Evolutionary conservation across 2,797 vertebrate genomes (phyloP), one percentile per base, ranked within the genome.

Genomic region (Parauchenoglanis punctatus): DNA sequence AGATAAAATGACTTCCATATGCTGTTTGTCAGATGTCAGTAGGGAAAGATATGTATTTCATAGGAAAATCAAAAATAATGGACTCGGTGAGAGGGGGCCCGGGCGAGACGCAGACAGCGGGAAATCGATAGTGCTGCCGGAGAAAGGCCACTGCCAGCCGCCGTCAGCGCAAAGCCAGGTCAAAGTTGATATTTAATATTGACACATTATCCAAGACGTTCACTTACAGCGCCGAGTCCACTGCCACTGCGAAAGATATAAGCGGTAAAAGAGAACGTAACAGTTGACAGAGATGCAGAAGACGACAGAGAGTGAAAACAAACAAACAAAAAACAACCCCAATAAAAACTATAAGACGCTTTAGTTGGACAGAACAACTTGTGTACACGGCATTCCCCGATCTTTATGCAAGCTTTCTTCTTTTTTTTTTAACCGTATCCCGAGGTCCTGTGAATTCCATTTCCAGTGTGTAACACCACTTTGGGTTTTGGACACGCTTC

Each of bases 1-100:
- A 96, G 96, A 97, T 97, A 96, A 96, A 97, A 96, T 92, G 92
- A 95, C 96, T 95, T 96, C 93, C 95, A 97, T 95, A 96, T 96
- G 96, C 91, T 97, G 96, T 97, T 97, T 97, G 96, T 96, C 96
- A 97, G 96, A 96, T 97, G 95, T 96, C 96, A 96, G 95, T 87
- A 91, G 93, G 91, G 92, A 95, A 91, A 96, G 95, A 97, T 94
- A 96, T 94, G 95, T 93, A 96, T 97, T 97, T 97, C 96, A 96
- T 93, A 96, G 95, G 93, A 96, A 97, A 97, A 97, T 96, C 93
- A 95, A 96, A 96, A 97, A 96, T 95, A 96, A 97, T 96, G 95
- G 96, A 97, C 94, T 94, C 93, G 94, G 95, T 97, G 97, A 95
- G 91, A 89, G 91, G 91, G 56, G 92, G 76, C 90, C 90, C 91